Percentiles rank a stretch among this genome's conserved stretches.
phyloP scores from a whole-genome alignment of 2,113 vertebrate species.

The Eolophus roseicapilla region DNA sequence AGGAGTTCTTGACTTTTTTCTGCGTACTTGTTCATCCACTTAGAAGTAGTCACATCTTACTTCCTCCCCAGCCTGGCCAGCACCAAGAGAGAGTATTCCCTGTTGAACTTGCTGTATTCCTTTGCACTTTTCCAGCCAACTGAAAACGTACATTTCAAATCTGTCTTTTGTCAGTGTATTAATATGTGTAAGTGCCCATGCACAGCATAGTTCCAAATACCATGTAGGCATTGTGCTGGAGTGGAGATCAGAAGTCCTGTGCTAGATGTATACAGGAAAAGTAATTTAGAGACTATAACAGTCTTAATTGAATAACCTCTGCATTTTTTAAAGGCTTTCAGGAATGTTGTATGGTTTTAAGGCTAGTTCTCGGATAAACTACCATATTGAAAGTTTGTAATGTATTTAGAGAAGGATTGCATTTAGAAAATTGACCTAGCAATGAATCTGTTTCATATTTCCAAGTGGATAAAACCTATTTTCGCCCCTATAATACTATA shows the following conservation, averaged over 20 bases:
- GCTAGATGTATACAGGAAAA: not conserved
- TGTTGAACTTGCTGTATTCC: accelerated
- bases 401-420: constrained; percentile 10
- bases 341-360: not conserved
- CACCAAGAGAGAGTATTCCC: not conserved
- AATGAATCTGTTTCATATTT: constrained; percentile 12
- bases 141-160: not conserved
- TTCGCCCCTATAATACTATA: not conserved
- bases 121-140: not conserved
- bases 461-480: constrained; percentile 11
- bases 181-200: not conserved
- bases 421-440: constrained; percentile 17
- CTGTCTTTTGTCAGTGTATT: not conserved
- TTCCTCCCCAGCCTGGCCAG: not conserved
- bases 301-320: constrained; percentile 1
- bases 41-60: not conserved
- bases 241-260: not conserved
- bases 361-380: not conserved
- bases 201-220: not conserved
- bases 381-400: not conserved
- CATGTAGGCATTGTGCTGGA: not conserved
- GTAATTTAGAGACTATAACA: not conserved
- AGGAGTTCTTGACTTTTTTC: not conserved
- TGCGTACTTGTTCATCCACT: not conserved
- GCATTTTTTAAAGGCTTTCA: constrained; percentile 19